Base-by-base conservation (phyloP, 2,113 vertebrate species). In the Bufo gargarizans region DNA sequence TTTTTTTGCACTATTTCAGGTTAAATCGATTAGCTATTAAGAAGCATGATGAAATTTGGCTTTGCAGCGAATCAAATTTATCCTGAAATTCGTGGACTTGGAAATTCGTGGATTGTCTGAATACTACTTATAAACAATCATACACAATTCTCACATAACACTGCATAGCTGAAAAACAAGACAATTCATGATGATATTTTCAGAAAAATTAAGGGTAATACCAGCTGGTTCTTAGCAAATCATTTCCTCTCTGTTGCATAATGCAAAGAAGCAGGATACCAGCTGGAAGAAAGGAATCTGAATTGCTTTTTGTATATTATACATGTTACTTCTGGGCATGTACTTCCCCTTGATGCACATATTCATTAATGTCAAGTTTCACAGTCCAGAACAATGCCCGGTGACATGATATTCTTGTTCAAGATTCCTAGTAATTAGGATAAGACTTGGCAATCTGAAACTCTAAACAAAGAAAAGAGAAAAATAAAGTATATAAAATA, bases 351-450 rank as follows among this genome's bases (percentile, higher is more conserved):
- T 86, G 76, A 86, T 79, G 76, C 79, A 79, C 55, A 12, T 69
- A 86, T 86, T 65, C 58, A 86, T 86, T 67, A 85, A 72, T 59
- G 72, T 79, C 85, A 86, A 79, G 71, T n/a, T 55, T 79, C n/a
- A 79, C 49, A 43, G 59, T 47, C 22, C 47, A 67, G 63, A 63
- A 77, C 59, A 79, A 47, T 67, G 72, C n/a, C 67, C 14, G 13
- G 72, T 86, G 59, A 33, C 85, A 86, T 43, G 43, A 65, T 65
- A 53, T 53, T 50, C 59, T 58, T 85, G 3, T 55, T 58, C 9
- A 13, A 76, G 13, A 10, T 43, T 58, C 13, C 59, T 4, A 33
- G 55, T 58, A 58, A 58, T 80, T 58, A 80, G 78, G 53, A 59
- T 59, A 43, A 14, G 43, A 58, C 12, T 43, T 58, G 50, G 53